Evolutionary conservation across 2,113 vertebrate species (phyloP).

Genomic region (Galeopterus variegatus): DNA sequence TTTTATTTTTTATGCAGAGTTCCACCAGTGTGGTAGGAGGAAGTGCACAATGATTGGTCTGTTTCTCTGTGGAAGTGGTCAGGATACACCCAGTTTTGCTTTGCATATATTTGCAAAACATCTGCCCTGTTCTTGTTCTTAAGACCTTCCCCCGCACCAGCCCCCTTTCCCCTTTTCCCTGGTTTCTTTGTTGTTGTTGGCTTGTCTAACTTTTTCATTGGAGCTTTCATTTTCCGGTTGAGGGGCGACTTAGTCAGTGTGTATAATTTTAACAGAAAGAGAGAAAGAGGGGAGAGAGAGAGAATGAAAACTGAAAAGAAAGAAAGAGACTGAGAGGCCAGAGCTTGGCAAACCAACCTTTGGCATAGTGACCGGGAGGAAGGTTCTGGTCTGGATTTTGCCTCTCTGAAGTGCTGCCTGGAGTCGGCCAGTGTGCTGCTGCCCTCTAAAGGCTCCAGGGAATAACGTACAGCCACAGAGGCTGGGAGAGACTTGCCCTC

Average conservation of each 20-base stretch:
- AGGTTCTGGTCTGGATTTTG: constrained; percentile 79
- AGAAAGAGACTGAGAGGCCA: constrained; percentile 69
- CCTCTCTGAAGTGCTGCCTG: not conserved
- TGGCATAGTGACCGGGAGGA: constrained; percentile 84
- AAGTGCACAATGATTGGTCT: constrained; percentile 63
- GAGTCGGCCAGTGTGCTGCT: constrained; percentile 82
- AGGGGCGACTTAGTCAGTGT: constrained; percentile 74
- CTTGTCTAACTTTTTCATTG: constrained; percentile 73
- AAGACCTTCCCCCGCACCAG: constrained; percentile 72
- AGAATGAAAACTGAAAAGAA: constrained; percentile 41
- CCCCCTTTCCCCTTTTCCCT: constrained; percentile 67
- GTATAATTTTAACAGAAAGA: constrained; percentile 80
- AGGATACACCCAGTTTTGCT: constrained; percentile 80
- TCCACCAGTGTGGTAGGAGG: constrained; percentile 33
- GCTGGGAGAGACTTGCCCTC: constrained; percentile 63
- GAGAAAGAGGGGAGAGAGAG: not conserved
- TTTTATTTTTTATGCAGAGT: constrained; percentile 64
- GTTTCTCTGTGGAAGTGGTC: constrained; percentile 68
- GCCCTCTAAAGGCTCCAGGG: constrained; percentile 85
- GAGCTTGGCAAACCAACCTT: constrained; percentile 84
- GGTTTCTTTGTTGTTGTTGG: constrained; percentile 76
- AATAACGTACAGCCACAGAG: constrained; percentile 52
- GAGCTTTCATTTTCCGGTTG: constrained; percentile 74
- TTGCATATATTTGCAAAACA: constrained; percentile 83
- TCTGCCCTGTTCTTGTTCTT: constrained; percentile 82